Evolutionary conservation across 2,113 vertebrate genomes (phyloP).

Genomic region (Lota lota): DNA sequence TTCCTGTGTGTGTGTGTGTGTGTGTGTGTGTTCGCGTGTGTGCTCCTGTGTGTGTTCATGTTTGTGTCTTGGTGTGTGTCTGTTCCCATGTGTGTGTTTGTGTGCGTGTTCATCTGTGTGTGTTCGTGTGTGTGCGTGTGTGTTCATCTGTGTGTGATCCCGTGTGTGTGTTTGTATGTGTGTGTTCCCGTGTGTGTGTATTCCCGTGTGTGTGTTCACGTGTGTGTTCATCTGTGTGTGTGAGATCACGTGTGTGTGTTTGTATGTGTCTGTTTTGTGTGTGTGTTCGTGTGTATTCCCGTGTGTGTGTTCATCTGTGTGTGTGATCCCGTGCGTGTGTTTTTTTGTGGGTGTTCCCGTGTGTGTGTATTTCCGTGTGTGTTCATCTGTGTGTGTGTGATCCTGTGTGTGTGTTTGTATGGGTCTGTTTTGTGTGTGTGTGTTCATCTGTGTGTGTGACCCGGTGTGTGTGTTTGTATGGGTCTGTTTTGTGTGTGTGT

Average conservation of each 20-base stretch:
- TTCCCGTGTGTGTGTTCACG: constrained; percentile 4
- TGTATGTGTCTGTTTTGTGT: neutral
- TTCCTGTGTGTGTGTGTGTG: constrained; percentile 5
- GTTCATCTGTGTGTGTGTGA: neutral
- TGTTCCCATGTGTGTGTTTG: neutral
- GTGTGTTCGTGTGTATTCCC: neutral
- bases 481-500: neutral
- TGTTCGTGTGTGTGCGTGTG: too few relatives aligned
- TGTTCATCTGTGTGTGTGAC: too few relatives aligned
- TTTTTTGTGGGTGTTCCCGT: too few relatives aligned
- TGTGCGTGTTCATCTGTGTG: too few relatives aligned
- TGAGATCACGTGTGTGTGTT: too few relatives aligned
- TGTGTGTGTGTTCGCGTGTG: constrained; percentile 2
- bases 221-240: neutral
- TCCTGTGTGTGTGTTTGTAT: constrained; percentile 3
- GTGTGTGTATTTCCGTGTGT: too few relatives aligned
- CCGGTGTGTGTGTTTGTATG: neutral
- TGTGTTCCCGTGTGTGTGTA: neutral
- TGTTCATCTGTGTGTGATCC: too few relatives aligned
- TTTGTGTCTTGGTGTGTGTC: neutral
- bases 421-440: constrained; percentile 1
- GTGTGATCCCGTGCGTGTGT: too few relatives aligned
- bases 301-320: neutral
- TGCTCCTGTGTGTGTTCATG: too few relatives aligned
- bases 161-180: too few relatives aligned